Evolutionary conservation across 2,888 invertebrate genomes (phyloP).

Genomic region (Callyntrura guangdongensis): DNA sequence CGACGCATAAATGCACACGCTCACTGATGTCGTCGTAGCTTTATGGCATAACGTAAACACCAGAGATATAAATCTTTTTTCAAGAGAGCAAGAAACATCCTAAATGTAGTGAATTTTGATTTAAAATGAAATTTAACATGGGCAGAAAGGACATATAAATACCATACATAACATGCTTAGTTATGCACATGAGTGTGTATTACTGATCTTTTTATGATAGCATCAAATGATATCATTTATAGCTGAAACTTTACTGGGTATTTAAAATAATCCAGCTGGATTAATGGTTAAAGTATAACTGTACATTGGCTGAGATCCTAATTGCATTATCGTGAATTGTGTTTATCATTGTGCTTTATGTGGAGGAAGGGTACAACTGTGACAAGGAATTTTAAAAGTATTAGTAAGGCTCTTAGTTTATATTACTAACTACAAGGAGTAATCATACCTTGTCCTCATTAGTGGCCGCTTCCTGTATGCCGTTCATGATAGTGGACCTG

Average conservation of each 20-base stretch:
- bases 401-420: not conserved
- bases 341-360: not conserved
- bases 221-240: not conserved
- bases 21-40: not conserved
- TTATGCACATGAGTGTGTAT: not conserved
- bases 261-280: constrained; percentile 3
- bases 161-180: too few relatives aligned
- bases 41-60: constrained; percentile 3
- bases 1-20: constrained; percentile 60
- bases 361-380: too few relatives aligned
- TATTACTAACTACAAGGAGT: not conserved
- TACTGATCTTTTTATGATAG: constrained; percentile 23
- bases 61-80: constrained; percentile 43
- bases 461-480: constrained; percentile 82
- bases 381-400: not conserved
- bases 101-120: not conserved
- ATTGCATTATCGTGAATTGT: not conserved
- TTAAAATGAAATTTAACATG: not conserved
- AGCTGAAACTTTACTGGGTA: not conserved
- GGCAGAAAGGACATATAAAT: not conserved
- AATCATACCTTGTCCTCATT: constrained; percentile 83
- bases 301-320: not conserved
- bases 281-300: not conserved
- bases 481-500: constrained; percentile 83
- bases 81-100: not conserved